Conservation (phyloP, 1,140 invertebrate genomes). For the Lutraria rhynchaena region DNA sequence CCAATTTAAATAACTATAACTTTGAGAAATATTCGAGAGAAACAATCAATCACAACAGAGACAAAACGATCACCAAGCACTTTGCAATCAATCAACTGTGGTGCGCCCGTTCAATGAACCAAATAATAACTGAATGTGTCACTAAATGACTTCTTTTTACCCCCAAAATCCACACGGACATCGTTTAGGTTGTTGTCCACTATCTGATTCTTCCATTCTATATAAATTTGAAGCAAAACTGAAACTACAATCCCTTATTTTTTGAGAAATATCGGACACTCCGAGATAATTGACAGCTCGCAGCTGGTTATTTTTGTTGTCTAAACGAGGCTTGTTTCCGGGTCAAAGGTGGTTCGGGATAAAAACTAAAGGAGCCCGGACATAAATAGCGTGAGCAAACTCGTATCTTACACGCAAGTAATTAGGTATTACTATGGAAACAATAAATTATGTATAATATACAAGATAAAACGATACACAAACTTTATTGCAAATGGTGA, state of each 20-base stretch:
- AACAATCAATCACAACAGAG: not conserved
- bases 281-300: conserved; percentile 62
- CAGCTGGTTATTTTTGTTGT: conserved; percentile 70
- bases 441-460: too few species aligned
- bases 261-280: conserved; percentile 23
- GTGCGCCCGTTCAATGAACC: not conserved
- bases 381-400: too few species aligned
- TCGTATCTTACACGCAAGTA: too few species aligned
- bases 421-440: too few species aligned
- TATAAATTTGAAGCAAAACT: conserved; percentile 12
- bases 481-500: too few species aligned
- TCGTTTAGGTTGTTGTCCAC: conserved; percentile 71
- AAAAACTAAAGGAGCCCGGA: too few species aligned
- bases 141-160: conserved; percentile 66
- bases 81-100: not conserved
- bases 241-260: conserved; percentile 51
- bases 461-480: too few species aligned
- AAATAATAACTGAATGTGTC: not conserved
- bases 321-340: conserved; percentile 70
- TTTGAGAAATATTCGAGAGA: not conserved
- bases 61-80: not conserved
- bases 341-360: conserved; percentile 66
- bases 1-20: too few species aligned
- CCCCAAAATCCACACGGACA: conserved; percentile 81
- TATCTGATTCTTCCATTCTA: conserved; percentile 80